Evolutionary conservation across 2,888 invertebrate genomes (phyloP).

Genomic region (Pseudanteris insignis): DNA sequence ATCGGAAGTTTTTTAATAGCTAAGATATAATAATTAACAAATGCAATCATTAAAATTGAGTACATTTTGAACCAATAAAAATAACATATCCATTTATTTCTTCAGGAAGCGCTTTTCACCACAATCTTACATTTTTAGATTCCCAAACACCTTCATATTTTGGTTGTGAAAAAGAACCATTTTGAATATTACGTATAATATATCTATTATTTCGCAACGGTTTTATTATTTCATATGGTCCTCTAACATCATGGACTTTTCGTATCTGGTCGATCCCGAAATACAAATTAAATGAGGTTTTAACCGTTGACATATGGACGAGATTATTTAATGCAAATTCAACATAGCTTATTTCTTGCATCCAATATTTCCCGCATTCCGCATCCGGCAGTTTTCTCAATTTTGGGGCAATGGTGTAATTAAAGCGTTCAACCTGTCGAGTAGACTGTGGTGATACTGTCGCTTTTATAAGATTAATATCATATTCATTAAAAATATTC

Average conservation of each 20-base stretch:
- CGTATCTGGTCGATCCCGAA: background rate
- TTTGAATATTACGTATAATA: constrained; percentile 40
- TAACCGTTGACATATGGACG: background rate
- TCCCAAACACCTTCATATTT: constrained; percentile 43
- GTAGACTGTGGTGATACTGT: constrained; percentile 15
- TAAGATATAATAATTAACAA: no score
- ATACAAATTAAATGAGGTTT: background rate
- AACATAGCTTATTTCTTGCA: background rate
- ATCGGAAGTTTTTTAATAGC: no score
- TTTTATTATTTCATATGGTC: constrained; percentile 43
- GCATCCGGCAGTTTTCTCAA: constrained; percentile 2
- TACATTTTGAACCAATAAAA: no score
- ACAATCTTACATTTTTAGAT: constrained; percentile 27
- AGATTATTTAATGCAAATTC: constrained; percentile 12
- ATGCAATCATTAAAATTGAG: no score
- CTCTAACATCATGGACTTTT: constrained; percentile 10
- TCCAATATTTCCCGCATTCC: constrained; percentile 3
- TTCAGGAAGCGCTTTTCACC: background rate
- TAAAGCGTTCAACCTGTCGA: constrained; percentile 14
- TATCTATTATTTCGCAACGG: constrained; percentile 45
- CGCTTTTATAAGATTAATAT: constrained; percentile 7
- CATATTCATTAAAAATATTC: background rate
- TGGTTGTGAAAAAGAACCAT: constrained; percentile 31
- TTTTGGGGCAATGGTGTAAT: constrained; percentile 3
- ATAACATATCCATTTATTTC: background rate